phyloP scores from a whole-genome alignment of 2,113 vertebrate species.

The Brienomyrus brachyistius region DNA sequence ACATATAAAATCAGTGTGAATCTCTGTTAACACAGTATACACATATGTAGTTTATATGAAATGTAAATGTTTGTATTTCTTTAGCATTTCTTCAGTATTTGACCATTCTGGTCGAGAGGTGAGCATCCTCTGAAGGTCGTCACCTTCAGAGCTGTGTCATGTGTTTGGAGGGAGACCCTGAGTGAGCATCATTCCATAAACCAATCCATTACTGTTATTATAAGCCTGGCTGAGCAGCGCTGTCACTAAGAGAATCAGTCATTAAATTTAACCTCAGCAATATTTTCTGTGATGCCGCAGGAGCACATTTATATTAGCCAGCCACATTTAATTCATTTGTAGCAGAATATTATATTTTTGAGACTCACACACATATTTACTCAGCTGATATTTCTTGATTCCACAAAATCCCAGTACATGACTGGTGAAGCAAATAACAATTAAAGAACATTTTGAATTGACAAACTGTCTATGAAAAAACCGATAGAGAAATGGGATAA shows the following conservation, averaged over 20 bases:
- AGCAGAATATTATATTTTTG: slow-evolving; percentile 36
- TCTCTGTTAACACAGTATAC: not conserved
- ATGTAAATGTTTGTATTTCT: not conserved
- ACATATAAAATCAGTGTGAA: not conserved
- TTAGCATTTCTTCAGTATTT: not conserved
- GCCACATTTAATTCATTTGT: slow-evolving; percentile 50
- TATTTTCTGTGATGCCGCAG: slow-evolving; percentile 53
- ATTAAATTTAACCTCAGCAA: slow-evolving; percentile 66
- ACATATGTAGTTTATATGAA: not conserved
- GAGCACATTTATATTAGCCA: slow-evolving; percentile 45
- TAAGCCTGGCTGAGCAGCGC: slow-evolving; percentile 42
- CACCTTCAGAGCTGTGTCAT: not conserved
- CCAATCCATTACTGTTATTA: slow-evolving; percentile 62
- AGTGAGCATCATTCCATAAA: slow-evolving; percentile 53
- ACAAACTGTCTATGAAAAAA: not conserved
- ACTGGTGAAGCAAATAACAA: not conserved
- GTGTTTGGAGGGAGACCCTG: slow-evolving; percentile 4
- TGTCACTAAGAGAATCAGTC: slow-evolving; percentile 50
- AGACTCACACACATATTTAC: not conserved
- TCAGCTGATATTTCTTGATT: not conserved
- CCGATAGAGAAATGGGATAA: not conserved
- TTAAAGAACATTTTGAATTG: not conserved
- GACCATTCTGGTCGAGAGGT: not conserved
- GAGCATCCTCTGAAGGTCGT: not conserved
- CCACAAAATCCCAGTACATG: not conserved